A percentile compares a stretch with the other conserved stretches of the same genome.
Evolutionary conservation across 2,113 vertebrate species (phyloP).

Genomic region (Pelvicachromis taeniatus): DNA sequence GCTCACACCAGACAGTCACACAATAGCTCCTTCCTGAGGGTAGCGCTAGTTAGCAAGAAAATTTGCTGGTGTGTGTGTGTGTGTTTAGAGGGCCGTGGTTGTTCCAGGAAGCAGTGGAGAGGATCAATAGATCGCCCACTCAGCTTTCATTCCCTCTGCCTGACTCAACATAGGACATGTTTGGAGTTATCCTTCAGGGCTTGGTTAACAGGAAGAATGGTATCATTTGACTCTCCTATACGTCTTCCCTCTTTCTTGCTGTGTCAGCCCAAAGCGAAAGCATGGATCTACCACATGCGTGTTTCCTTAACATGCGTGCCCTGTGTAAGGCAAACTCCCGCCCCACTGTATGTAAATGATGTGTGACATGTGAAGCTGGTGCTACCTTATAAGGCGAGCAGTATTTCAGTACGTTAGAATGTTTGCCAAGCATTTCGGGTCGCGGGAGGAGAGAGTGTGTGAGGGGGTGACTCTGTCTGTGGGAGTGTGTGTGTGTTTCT

Average conservation of each 20-base stretch:
- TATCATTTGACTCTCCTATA: conserved; percentile 15
- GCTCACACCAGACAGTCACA: conserved; percentile 54
- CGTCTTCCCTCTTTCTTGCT: conserved; percentile 13
- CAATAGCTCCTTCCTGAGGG: conserved; percentile 64
- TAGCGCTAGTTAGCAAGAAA: conserved; percentile 55
- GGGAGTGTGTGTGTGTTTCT: conserved; percentile 49
- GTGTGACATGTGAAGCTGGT: conserved; percentile 81
- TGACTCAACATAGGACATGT: conserved; percentile 69
- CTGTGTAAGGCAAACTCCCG: conserved; percentile 72
- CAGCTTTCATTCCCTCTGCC: conserved; percentile 63
- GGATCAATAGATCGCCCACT: conserved; percentile 72
- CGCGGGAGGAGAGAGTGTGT: conserved; percentile 70
- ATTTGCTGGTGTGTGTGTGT: conserved; percentile 32
- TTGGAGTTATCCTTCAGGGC: conserved; percentile 53
- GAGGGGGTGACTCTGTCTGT: conserved; percentile 62
- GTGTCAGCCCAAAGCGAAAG: conserved; percentile 49
- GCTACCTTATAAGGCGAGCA: conserved; percentile 85
- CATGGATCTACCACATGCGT: conserved; percentile 48
- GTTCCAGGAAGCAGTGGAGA: conserved; percentile 67
- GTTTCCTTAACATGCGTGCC: conserved; percentile 43
- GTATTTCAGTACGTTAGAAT: conserved; percentile 78
- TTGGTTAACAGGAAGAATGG: conserved; percentile 36
- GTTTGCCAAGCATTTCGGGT: conserved; percentile 79
- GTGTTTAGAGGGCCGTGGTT: conserved; percentile 46
- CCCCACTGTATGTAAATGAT: conserved; percentile 80